Percentiles rank a stretch among this genome's conserved stretches.
These are phyloP conservation scores for Heliconius hermathena DNA, from an alignment of 1,140 invertebrate species.

Conservation along the genomic window DNA sequence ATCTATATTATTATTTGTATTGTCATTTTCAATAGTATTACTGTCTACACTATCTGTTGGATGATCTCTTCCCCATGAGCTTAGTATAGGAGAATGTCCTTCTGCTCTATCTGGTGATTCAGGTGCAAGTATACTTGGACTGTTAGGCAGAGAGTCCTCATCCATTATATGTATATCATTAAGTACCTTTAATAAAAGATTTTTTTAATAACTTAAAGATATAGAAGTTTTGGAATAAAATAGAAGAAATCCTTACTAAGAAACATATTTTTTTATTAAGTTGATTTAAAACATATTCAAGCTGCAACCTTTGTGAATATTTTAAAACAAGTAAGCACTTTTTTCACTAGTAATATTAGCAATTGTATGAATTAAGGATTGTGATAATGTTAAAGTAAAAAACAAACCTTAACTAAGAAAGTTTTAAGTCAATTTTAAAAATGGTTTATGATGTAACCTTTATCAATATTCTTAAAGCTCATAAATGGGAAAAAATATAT, in stretches of 20 bases:
- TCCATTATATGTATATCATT: conserved; percentile 27
- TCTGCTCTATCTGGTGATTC: conserved; percentile 23
- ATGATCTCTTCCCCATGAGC: not conserved
- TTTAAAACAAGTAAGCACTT: not conserved
- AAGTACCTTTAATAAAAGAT: conserved; percentile 23
- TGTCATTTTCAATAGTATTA: conserved; percentile 20
- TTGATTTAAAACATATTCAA: too few relatives aligned
- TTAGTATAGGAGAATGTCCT: not conserved
- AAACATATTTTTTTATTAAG: too few relatives aligned
- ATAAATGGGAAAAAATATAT: too few relatives aligned
- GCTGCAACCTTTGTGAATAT: not conserved
- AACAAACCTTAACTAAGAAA: too few relatives aligned
- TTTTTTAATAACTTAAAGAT: not conserved
- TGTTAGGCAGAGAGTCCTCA: conserved; percentile 30
- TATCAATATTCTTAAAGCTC: too few relatives aligned
- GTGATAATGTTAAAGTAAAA: too few relatives aligned
- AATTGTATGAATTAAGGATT: too few relatives aligned
- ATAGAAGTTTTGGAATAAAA: too few relatives aligned
- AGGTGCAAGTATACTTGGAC: conserved; percentile 30
- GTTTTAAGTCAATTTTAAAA: too few relatives aligned
- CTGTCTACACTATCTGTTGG: not conserved
- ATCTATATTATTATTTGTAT: conserved; percentile 13
- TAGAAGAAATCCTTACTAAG: too few relatives aligned
- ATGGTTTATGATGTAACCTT: too few relatives aligned
- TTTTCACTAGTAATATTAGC: too few relatives aligned